These are phyloP conservation scores for Elephantulus edwardii DNA, from an alignment of 2,113 vertebrate species.

Conservation along the genomic window DNA sequence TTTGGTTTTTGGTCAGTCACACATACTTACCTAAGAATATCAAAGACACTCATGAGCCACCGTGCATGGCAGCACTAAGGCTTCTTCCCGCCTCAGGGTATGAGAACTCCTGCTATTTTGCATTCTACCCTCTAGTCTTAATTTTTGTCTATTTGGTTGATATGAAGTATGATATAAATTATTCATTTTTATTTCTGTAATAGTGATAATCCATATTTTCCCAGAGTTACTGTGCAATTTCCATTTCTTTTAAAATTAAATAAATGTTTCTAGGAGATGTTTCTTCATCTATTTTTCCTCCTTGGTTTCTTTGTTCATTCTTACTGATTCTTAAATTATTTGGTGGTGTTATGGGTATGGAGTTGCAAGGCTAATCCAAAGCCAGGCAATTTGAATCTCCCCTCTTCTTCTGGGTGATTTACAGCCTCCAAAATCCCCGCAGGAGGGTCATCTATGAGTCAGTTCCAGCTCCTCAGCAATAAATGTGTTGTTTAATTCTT, in stretches of 20 bases:
- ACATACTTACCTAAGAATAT: neutral
- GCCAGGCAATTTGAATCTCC: no score
- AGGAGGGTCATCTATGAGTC: no score
- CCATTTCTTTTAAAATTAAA: neutral
- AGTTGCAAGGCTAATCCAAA: no score
- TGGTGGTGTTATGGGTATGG: no score
- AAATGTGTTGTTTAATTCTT: neutral
- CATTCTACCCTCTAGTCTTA: neutral
- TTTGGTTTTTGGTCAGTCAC: neutral
- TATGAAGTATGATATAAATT: neutral
- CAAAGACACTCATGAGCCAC: rapidly evolving
- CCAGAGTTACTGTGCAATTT: neutral
- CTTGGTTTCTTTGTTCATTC: neutral
- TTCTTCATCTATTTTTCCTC: neutral
- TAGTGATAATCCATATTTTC: neutral
- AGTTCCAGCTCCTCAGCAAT: no score
- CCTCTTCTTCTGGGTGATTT: no score
- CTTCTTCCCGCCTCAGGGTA: neutral
- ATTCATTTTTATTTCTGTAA: neutral
- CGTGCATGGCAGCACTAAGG: rapidly evolving
- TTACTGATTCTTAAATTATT: neutral
- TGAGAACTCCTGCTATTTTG: rapidly evolving
- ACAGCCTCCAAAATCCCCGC: no score
- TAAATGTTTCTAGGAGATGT: neutral
- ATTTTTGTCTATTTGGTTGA: neutral